phyloP scores from a whole-genome alignment of 2,888 invertebrate genomes.

The Drosophila quinaria region DNA sequence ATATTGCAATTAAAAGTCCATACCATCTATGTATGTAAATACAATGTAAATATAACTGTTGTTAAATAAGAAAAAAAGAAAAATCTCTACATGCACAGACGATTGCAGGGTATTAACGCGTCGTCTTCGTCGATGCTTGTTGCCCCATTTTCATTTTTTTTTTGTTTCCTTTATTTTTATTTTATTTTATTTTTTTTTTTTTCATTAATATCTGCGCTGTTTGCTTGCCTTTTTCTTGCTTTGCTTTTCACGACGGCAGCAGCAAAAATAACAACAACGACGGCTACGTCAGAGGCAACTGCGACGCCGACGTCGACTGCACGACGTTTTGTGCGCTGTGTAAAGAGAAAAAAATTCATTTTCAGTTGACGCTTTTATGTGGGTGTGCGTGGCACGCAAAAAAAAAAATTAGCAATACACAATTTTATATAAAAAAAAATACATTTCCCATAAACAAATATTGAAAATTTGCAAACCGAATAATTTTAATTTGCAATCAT shows the following conservation, averaged over 20 bases:
- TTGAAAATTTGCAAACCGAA: conserved; percentile 38
- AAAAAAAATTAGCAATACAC: conserved; percentile 41
- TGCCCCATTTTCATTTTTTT: conserved; percentile 67
- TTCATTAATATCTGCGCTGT: conserved; percentile 79
- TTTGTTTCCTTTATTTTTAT: conserved; percentile 68
- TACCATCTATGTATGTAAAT: not conserved
- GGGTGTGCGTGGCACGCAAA: conserved; percentile 73
- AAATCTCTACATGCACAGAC: not conserved
- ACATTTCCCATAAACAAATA: conserved; percentile 61
- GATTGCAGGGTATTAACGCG: conserved; percentile 51
- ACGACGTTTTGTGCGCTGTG: conserved; percentile 75
- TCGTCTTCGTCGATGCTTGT: conserved; percentile 24
- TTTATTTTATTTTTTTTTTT: conserved; percentile 65
- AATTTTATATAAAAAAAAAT: conserved; percentile 33
- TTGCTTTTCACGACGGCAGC: conserved; percentile 61
- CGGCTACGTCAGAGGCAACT: conserved; percentile 45
- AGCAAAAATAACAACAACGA: conserved; percentile 37
- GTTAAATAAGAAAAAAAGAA: not conserved
- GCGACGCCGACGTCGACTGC: conserved; percentile 63
- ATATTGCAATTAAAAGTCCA: not conserved
- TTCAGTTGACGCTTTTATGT: conserved; percentile 80
- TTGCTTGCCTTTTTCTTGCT: conserved; percentile 67
- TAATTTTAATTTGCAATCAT: conserved; percentile 57
- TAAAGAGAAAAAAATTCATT: conserved; percentile 80
- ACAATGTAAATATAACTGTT: not conserved